Evolutionary conservation across 2,797 vertebrate genomes (phyloP).

Genomic region (Heliangelus exortis): DNA sequence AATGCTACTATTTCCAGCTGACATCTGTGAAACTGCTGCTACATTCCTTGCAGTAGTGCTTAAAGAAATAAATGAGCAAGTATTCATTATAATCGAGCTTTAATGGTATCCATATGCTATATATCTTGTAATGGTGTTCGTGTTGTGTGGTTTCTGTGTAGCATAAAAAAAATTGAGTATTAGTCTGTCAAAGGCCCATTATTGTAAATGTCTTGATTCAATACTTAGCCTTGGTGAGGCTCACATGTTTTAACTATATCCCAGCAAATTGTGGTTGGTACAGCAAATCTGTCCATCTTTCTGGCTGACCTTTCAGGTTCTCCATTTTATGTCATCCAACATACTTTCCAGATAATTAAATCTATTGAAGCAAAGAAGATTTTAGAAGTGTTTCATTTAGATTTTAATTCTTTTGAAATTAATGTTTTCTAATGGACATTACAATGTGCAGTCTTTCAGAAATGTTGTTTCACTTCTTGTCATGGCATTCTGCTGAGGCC

Average conservation of each 20-base stretch:
- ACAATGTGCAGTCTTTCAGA: constrained; percentile 11
- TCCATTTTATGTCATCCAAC: not conserved
- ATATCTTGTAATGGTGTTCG: constrained; percentile 23
- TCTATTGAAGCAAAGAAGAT: not conserved
- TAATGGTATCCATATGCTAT: constrained; percentile 55
- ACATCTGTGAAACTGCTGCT: constrained; percentile 40
- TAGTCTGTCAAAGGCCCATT: constrained; percentile 35
- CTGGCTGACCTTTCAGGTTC: constrained; percentile 21
- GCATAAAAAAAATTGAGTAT: not conserved
- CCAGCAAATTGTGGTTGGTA: not conserved
- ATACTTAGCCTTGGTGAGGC: not conserved
- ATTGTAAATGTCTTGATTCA: constrained; percentile 36
- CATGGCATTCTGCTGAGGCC: not conserved
- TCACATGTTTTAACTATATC: not conserved
- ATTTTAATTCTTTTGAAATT: constrained; percentile 16
- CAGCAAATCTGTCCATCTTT: not conserved
- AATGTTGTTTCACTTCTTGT: not conserved
- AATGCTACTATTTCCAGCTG: constrained; percentile 54
- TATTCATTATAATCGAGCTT: constrained; percentile 41
- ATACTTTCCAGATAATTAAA: not conserved
- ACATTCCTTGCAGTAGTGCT: constrained; percentile 14
- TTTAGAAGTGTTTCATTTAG: not conserved
- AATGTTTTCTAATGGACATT: not conserved
- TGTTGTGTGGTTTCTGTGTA: constrained; percentile 26
- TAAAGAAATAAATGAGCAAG: constrained; percentile 47